These are phyloP conservation scores for Connochaetes taurinus DNA, from an alignment of 2,113 vertebrate genomes.

Conservation along the genomic window DNA sequence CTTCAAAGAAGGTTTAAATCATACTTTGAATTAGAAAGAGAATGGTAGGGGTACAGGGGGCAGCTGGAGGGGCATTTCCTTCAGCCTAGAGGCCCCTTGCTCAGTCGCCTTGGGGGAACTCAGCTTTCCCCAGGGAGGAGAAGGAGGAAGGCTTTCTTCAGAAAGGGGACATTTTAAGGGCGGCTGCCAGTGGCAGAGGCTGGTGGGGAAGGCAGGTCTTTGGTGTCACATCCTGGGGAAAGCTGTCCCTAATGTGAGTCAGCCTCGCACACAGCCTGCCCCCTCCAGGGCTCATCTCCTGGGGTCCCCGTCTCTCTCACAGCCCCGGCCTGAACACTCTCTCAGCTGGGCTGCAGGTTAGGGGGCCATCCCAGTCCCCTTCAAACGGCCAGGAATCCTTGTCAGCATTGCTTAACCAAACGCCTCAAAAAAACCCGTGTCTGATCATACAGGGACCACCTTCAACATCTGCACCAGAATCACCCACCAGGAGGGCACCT, in stretches of 20 bases:
- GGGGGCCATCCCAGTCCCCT: not conserved
- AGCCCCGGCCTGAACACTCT: not conserved
- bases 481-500: not conserved
- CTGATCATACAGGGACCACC: rapidly evolving
- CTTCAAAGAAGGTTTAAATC: not conserved
- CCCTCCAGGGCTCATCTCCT: not conserved
- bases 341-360: not conserved
- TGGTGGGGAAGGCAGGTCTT: not conserved
- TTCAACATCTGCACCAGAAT: not conserved
- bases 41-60: not conserved
- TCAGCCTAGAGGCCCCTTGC: not conserved
- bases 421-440: not conserved
- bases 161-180: not conserved
- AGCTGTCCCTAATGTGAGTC: not conserved
- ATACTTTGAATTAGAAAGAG: not conserved
- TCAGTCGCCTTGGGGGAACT: not conserved
- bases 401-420: not conserved
- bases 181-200: not conserved
- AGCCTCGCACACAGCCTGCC: not conserved
- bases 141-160: not conserved
- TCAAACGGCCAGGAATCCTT: not conserved
- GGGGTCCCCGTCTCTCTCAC: rapidly evolving
- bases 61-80: not conserved
- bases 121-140: no score
- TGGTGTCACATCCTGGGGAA: not conserved